phyloP scores from a whole-genome alignment of 2,797 vertebrate genomes.

The Pipistrellus pipistrellus region DNA sequence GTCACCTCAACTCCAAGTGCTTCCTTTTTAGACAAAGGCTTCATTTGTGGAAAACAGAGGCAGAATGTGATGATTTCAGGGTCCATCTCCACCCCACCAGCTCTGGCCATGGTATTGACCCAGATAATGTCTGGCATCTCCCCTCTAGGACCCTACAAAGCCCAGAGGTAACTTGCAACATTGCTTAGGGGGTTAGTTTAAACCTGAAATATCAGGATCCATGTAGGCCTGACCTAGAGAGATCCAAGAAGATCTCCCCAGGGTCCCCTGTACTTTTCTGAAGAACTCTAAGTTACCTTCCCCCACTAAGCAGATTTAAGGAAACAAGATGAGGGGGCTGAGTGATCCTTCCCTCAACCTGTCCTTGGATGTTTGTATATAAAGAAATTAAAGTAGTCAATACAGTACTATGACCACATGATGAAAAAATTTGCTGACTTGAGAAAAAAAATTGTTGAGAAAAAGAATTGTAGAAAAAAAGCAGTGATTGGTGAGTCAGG shows the following conservation, averaged over 20 bases:
- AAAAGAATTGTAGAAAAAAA: neutral
- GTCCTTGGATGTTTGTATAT: neutral
- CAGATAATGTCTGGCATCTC: neutral
- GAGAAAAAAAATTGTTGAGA: neutral
- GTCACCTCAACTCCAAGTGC: neutral
- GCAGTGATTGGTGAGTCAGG: neutral
- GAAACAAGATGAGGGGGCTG: neutral
- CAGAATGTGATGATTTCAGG: neutral
- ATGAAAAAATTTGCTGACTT: neutral
- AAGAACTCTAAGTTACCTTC: neutral
- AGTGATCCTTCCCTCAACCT: neutral
- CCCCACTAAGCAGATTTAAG: neutral
- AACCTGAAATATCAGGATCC: neutral
- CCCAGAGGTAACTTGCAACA: neutral
- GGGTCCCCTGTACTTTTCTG: neutral
- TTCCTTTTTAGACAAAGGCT: neutral
- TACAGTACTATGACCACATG: neutral
- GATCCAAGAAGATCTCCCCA: neutral
- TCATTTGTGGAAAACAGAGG: neutral
- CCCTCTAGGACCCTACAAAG: neutral
- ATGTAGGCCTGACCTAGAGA: neutral
- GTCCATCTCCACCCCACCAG: neutral
- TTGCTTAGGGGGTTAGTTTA: neutral
- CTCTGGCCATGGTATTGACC: neutral
- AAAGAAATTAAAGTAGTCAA: slow-evolving; percentile 40